Evolutionary conservation across 2,888 invertebrate genomes (phyloP), one percentile per base, ranked within the genome.

Genomic region (Polydrusus tereticollis): DNA sequence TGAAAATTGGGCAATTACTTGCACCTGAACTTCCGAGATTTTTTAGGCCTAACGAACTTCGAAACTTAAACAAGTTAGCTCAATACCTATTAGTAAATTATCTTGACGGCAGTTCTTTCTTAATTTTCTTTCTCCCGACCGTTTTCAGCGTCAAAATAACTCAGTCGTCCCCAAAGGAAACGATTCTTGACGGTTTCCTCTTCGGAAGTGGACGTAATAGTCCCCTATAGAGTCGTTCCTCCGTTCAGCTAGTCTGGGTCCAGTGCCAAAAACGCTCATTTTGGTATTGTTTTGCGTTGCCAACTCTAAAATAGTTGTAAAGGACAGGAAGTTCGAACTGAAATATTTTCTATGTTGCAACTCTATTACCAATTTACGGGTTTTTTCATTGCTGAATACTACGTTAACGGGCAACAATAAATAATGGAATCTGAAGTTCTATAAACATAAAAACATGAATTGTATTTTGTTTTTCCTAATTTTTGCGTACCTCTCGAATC

Each of bases 181-280:
- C 59, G 36, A 38, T 59, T 59, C 59, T 59, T 59, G 38, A 59
- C 59, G 41, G 59, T 43, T 59, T 59, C 59, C 41, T 41, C 59
- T 59, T 59, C 83, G 82, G 82, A 84, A 83, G 82, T 83, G 82
- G 83, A 84, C 82, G 81, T 83, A 84, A 84, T 84, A 81, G 84
- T 78, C 81, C 83, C 83, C 84, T 18, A 77, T 75, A 80, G 79
- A 83, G 79, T 80, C 80, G 81, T 82, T 83, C 57, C 63, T 65
- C 38, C 64, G 70, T 70, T 83, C 75, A 58, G 70, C 70, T 50
- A 75, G 78, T 73, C 78, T 76, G 77, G 78, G 79, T 78, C 77
- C 74, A 76, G 75, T 77, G 77, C 75, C 78, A 72, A 79, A 70
- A 77, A 78, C 77, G 76, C 81, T 80, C 79, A 78, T 80, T 80